Conservation (phyloP, 1,140 invertebrate species). For the Eriosoma lanigerum region DNA sequence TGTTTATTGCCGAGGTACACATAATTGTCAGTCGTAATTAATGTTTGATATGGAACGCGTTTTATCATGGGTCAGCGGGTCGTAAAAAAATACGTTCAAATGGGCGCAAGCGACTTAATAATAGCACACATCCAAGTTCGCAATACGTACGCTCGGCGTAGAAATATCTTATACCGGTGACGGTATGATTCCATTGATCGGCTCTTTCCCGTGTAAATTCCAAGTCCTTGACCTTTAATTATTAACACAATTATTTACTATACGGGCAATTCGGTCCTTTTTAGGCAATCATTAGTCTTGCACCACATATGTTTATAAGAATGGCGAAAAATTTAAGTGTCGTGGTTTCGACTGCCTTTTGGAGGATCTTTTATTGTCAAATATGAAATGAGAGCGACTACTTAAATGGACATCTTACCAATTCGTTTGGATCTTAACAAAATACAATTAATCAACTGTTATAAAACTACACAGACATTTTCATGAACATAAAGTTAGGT, state of each 20-base stretch:
- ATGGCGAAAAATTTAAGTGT: not conserved
- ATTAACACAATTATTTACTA: conserved; percentile 1
- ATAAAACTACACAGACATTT: too few relatives aligned
- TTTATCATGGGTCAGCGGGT: conserved; percentile 13
- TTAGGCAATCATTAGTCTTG: conserved; percentile 20
- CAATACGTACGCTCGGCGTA: conserved; percentile 4
- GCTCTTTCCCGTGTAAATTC: not conserved
- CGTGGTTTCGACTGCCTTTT: not conserved
- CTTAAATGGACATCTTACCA: not conserved
- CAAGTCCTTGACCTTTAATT: conserved; percentile 39
- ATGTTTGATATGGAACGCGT: conserved; percentile 8
- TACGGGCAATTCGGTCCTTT: conserved; percentile 29
- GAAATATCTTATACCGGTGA: conserved; percentile 4
- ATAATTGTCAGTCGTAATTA: not conserved
- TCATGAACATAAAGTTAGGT: too few relatives aligned
- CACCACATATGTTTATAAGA: not conserved
- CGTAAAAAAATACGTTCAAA: not conserved
- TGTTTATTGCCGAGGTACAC: not conserved
- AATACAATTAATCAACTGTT: conserved; percentile 27
- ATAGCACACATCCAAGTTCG: not conserved
- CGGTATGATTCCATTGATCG: not conserved
- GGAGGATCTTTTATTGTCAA: not conserved
- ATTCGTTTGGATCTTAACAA: too few relatives aligned
- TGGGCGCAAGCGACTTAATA: not conserved
- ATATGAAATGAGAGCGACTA: not conserved